phyloP scores from a whole-genome alignment of 2,113 vertebrate species.

The Takifugu flavidus region DNA sequence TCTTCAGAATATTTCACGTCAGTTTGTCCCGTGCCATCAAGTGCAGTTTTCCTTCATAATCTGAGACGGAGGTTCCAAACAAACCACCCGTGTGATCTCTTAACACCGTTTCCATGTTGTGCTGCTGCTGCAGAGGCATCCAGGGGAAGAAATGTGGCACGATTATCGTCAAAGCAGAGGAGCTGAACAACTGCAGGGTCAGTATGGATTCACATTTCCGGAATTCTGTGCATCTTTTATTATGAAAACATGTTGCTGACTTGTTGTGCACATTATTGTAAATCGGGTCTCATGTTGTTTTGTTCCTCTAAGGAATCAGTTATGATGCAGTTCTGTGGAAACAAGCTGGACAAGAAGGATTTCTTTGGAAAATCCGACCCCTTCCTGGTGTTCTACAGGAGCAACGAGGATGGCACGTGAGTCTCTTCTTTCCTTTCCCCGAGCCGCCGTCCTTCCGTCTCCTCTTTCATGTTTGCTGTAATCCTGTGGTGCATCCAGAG shows the following conservation, averaged over 20 bases:
- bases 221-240: not conserved
- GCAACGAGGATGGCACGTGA: slow-evolving; percentile 88
- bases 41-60: too few relatives aligned
- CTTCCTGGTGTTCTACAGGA: slow-evolving; percentile 85
- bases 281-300: not conserved
- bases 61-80: not conserved
- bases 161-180: slow-evolving; percentile 92
- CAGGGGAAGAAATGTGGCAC: slow-evolving; percentile 93
- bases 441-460: not conserved
- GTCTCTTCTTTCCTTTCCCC: slow-evolving; percentile 18
- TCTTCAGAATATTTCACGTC: too few relatives aligned
- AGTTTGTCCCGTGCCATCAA: too few relatives aligned
- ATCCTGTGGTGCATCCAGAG: slow-evolving; percentile 36
- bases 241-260: not conserved
- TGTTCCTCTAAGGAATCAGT: slow-evolving; percentile 77
- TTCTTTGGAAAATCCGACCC: slow-evolving; percentile 90
- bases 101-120: slow-evolving; percentile 13
- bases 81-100: not conserved
- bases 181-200: slow-evolving; percentile 94
- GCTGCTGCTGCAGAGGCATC: slow-evolving; percentile 83
- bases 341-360: slow-evolving; percentile 89
- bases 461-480: slow-evolving; percentile 28
- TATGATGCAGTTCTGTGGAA: slow-evolving; percentile 88
- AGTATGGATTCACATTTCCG: slow-evolving; percentile 41
- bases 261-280: not conserved